phyloP scores from a whole-genome alignment of 2,888 invertebrate genomes.

The Hypena proboscidalis region DNA sequence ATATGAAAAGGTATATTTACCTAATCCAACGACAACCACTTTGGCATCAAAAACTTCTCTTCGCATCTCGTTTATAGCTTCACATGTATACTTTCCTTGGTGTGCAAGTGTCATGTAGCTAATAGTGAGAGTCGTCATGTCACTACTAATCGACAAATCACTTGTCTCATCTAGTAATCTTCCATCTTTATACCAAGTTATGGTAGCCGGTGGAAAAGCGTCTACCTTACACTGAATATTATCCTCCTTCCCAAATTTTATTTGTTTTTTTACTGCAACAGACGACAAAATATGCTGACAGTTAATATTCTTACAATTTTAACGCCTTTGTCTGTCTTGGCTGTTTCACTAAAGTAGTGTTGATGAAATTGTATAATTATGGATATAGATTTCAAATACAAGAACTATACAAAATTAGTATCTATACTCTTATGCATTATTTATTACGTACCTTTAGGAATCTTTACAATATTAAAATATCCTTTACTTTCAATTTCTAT shows the following conservation, averaged over 20 bases:
- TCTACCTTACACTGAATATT: conserved; percentile 47
- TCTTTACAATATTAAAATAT: conserved; percentile 41
- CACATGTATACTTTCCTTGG: conserved; percentile 48
- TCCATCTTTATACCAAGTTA: conserved; percentile 50
- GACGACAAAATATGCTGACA: not conserved
- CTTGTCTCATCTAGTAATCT: conserved; percentile 23
- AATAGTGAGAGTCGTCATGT: conserved; percentile 45
- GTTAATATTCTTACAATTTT: no score
- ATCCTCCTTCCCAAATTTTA: conserved; percentile 43
- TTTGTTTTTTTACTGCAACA: conserved; percentile 4
- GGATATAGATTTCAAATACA: no score
- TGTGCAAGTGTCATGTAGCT: conserved; percentile 44
- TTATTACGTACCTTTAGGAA: conserved; percentile 45
- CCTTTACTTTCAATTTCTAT: conserved; percentile 38
- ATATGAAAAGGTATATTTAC: conserved; percentile 30
- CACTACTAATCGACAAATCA: conserved; percentile 40
- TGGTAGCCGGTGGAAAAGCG: conserved; percentile 50
- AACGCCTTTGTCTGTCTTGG: no score
- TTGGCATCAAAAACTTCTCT: conserved; percentile 35
- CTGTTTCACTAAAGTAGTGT: conserved; percentile 42
- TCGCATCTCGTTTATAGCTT: conserved; percentile 41
- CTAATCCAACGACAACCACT: conserved; percentile 46
- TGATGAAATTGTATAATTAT: no score
- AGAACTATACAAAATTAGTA: no score
- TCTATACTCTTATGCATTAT: no score